Conservation (phyloP, 2,888 invertebrate genomes). For the Rotaria macrura region DNA sequence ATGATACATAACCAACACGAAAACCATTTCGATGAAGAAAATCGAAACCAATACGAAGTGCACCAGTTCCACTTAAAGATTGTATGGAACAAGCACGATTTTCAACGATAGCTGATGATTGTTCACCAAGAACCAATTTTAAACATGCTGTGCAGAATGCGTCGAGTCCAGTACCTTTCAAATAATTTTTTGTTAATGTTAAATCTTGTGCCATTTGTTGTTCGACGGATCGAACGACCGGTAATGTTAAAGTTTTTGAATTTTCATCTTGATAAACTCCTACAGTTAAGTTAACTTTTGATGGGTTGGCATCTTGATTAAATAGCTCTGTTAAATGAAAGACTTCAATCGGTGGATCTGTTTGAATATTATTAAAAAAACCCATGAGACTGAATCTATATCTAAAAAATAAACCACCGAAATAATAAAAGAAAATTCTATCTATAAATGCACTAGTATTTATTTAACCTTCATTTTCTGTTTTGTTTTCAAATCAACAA, state of each 20-base stretch:
- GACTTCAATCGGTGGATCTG: constrained; percentile 79
- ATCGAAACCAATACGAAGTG: constrained; percentile 76
- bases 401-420: too few species aligned
- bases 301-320: constrained; percentile 59
- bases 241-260: constrained; percentile 91
- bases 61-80: constrained; percentile 84
- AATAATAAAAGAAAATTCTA: too few species aligned
- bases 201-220: constrained; percentile 66
- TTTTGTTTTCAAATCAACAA: too few species aligned
- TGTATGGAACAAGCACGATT: constrained; percentile 62
- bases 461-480: too few species aligned
- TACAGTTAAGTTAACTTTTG: constrained; percentile 84
- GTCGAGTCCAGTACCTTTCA: constrained; percentile 77
- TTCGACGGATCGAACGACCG: constrained; percentile 82
- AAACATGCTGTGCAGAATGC: constrained; percentile 67
- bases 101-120: constrained; percentile 62
- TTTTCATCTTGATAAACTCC: constrained; percentile 86
- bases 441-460: too few species aligned
- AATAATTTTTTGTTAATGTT: constrained; percentile 81
- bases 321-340: constrained; percentile 66
- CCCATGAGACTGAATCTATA: too few species aligned
- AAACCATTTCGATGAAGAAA: constrained; percentile 62
- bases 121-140: constrained; percentile 69
- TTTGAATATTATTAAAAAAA: background rate
- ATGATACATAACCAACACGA: constrained; percentile 64